Conservation (phyloP, 2,797 vertebrate genomes). For the Tenualosa ilisha region DNA sequence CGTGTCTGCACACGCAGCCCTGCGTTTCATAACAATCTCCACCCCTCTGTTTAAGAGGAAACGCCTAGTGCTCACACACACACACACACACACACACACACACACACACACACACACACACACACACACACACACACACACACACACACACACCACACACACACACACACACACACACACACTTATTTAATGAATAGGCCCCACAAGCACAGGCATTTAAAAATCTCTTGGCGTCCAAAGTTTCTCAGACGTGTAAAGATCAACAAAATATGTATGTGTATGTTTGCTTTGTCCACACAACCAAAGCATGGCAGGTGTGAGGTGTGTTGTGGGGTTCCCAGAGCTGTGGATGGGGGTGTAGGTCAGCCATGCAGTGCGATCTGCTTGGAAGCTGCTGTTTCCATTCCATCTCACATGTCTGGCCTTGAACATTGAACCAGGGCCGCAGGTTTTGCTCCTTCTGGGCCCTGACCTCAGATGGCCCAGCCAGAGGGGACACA, state of each 20-base stretch:
- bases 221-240: neutral
- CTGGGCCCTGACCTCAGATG: neutral
- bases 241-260: neutral
- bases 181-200: neutral
- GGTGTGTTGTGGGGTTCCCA: neutral
- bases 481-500: neutral
- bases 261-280: neutral
- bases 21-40: conserved; percentile 8
- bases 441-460: neutral
- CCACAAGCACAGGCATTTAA: neutral
- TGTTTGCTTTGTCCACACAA: neutral
- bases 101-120: neutral
- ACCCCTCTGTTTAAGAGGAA: neutral
- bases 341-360: neutral
- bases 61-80: neutral
- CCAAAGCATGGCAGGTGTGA: neutral
- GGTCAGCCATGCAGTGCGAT: neutral
- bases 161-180: neutral
- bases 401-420: neutral
- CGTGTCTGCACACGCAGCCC: conserved; percentile 19
- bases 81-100: neutral
- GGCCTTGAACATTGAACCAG: neutral
- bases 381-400: neutral
- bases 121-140: neutral
- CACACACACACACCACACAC: conserved; percentile 2